phyloP scores from a whole-genome alignment of 2,113 vertebrate species.

The Cacatua alba region DNA sequence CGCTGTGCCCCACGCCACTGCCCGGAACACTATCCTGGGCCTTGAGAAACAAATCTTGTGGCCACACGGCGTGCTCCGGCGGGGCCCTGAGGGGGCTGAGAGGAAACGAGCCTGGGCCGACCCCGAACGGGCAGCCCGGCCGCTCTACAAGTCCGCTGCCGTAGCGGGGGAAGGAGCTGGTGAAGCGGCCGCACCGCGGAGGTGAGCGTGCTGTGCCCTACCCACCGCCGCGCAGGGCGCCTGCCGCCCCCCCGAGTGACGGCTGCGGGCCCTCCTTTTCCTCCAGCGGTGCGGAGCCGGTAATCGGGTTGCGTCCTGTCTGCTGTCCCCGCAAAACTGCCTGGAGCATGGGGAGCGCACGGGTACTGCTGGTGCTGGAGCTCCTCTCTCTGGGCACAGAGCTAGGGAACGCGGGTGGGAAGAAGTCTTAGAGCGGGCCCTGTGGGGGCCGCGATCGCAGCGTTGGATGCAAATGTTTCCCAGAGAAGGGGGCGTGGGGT shows the following conservation, averaged over 20 bases:
- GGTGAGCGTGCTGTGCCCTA: background rate
- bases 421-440: constrained; percentile 75
- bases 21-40: too few relatives aligned
- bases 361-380: constrained; percentile 65
- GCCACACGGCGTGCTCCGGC: background rate
- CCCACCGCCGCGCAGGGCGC: background rate
- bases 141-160: background rate
- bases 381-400: constrained; percentile 60
- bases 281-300: constrained; percentile 6
- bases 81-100: background rate
- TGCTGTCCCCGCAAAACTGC: background rate
- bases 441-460: constrained; percentile 86
- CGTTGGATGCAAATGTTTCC: constrained; percentile 81
- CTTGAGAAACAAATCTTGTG: too few relatives aligned
- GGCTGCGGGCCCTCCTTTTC: background rate
- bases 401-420: constrained; percentile 70
- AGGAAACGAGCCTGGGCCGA: background rate
- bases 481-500: constrained; percentile 86
- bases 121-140: background rate
- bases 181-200: background rate
- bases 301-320: background rate
- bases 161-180: background rate
- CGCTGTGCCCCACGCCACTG: too few relatives aligned
- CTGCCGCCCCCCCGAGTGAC: background rate
- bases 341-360: constrained; percentile 42